phyloP scores from a whole-genome alignment of 2,113 vertebrate species.

The Apteryx mantelli region DNA sequence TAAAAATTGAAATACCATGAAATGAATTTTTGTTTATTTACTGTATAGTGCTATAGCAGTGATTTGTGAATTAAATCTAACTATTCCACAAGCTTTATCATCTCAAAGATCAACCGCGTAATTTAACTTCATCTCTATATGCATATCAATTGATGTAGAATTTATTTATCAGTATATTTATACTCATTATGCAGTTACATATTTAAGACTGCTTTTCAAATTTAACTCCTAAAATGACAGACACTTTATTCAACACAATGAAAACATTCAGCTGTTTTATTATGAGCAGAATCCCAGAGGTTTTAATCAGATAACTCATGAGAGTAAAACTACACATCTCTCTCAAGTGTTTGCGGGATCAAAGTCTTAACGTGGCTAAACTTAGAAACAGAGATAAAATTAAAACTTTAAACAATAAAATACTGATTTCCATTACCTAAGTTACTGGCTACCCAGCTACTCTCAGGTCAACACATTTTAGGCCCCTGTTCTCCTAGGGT shows the following conservation, averaged over 20 bases:
- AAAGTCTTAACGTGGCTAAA: not conserved
- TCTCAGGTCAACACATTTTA: not conserved
- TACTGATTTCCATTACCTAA: not conserved
- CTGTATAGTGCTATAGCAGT: not conserved
- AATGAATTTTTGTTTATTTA: constrained; percentile 64
- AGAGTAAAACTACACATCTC: not conserved
- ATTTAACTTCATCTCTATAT: not conserved
- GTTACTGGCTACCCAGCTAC: not conserved
- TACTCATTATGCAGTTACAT: not conserved
- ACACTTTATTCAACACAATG: not conserved
- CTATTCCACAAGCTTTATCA: not conserved
- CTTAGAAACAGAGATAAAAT: not conserved
- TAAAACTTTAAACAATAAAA: not conserved
- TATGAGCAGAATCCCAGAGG: not conserved
- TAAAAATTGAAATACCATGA: constrained; percentile 64
- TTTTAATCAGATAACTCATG: not conserved
- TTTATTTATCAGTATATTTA: not conserved
- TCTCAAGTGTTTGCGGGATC: not conserved
- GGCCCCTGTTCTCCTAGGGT: rapidly evolving
- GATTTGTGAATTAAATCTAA: constrained; percentile 6
- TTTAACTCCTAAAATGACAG: not conserved
- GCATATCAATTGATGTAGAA: not conserved
- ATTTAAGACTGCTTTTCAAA: not conserved
- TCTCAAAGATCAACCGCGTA: not conserved
- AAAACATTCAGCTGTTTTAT: not conserved